Base-by-base conservation (phyloP, 2,888 invertebrate species). In the Acanthococcus lagerstroemiae region DNA sequence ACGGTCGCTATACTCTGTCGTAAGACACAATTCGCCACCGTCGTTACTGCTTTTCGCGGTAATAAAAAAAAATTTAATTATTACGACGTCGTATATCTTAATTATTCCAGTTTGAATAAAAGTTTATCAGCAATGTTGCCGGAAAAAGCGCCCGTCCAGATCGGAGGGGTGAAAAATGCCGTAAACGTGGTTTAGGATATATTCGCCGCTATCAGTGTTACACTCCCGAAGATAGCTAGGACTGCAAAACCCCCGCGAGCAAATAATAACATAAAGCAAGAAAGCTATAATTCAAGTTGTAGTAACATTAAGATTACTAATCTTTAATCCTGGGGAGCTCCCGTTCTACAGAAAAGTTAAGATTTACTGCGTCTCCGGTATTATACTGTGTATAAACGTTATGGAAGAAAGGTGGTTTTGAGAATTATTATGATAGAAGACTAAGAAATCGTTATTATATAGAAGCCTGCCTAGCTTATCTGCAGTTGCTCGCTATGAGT, bases 401-500 rank as follows among this genome's bases (percentile, higher is more conserved):
- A 69, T 63, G 67, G 69, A 26, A 67, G 69, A 66, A 60, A 61
- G 61, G 52, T 52, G 61, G 52, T 61, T 61, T 52, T 61, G 69
- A 71, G 71, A 72, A 71, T 72, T 72, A 72, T 72, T 72, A 72
- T 71, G 72, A 72, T 72, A 72, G 72, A 72, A 72, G 72, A 72
- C 72, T 73, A 71, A 72, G 73, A 71, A 73, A 73, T 73, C 72
- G 73, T 73, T 73, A 72, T 72, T 72, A 72, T 73, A 73, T 72
- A 71, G 71, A 69, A 71, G 69, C 70, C 70, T 69, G 72, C 71
- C 71, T 72, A 70, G 71, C 71, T 71, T 61, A 61, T 61, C 61
- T 61, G 61, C 52, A 61, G 61, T 61, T 30, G 61, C 61, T 67
- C 68, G 67, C 69, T 61, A 61, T 30, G 50, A 61, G 52, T 61